phyloP scores from a whole-genome alignment of 2,113 vertebrate genomes.

The Megaceryle maxima region DNA sequence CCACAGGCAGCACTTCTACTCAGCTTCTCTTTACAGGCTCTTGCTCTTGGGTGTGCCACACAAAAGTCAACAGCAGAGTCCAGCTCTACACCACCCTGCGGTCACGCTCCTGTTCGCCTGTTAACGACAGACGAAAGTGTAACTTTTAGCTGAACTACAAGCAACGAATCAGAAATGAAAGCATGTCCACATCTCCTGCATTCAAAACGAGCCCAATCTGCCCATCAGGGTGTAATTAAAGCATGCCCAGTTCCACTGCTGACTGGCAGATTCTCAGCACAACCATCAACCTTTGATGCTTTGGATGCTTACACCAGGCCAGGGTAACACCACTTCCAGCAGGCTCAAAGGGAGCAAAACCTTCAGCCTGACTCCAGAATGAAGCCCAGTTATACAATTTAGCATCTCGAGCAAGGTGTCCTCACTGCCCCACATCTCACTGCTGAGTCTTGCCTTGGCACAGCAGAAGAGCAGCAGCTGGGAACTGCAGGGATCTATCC shows the following conservation, averaged over 20 bases:
- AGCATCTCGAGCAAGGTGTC: too few relatives aligned
- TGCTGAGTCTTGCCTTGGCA: accelerated
- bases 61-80: background rate
- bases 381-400: accelerated
- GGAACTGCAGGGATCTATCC: background rate
- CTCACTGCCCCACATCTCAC: background rate
- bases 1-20: accelerated
- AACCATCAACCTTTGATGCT: background rate
- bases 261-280: background rate
- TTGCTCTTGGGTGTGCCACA: background rate
- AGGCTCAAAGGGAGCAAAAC: background rate
- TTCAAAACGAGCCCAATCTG: background rate
- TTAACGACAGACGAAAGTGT: accelerated
- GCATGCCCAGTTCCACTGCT: accelerated
- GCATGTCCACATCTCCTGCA: accelerated
- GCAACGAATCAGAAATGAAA: background rate
- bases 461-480: background rate
- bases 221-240: background rate
- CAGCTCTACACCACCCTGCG: accelerated
- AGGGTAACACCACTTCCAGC: background rate
- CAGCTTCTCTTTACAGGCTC: background rate
- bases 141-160: background rate
- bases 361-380: background rate
- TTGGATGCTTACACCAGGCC: accelerated
- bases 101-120: accelerated